Base-by-base conservation (phyloP, 2,888 invertebrate species). In the Ellobium chinense region DNA sequence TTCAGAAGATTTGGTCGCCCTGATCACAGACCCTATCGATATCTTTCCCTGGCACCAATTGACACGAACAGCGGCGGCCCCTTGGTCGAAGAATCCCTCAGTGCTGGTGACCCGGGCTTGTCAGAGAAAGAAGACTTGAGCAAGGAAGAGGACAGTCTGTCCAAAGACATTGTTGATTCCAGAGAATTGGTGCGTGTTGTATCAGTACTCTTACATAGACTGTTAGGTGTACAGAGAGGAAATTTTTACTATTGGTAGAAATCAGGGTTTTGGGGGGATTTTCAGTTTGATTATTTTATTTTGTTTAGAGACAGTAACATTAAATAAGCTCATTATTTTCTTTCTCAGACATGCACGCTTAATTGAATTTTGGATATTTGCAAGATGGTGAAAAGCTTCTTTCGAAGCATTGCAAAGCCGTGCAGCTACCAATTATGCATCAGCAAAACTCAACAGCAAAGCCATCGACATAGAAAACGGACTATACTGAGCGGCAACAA, bases 181-280 rank as follows among this genome's bases (percentile, higher is more conserved):
- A 46, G 24, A 56, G 39, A 66, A 54, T 31, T 29, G 14, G 12
- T 37, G 12, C 27, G 21, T 2, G 36, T 24, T 5, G 34, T 68
- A 27, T 56, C 46, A 31, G n/a, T 31, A 54, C 58, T 37, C 2
- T 29, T 66, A 31, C 54, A 31, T 27, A 58, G 27, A 77, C 27
- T 66, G 1, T 37, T 58, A n/a, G 56, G 36, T 31, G 36, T 34
- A 5, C 39, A 60, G 3, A 31, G 39, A 31, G 54, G 56, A 21
- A 78, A 36, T 54, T 27, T 21, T n/a, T 36, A 66, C 37, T 62
- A 72, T 31, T n/a, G n/a, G n/a, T n/a, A n/a, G n/a, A n/a, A n/a
- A n/a, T n/a, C n/a, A n/a, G n/a, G n/a, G n/a, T n/a, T n/a, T n/a
- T n/a, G n/a, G n/a, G n/a, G n/a, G n/a, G n/a, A n/a, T n/a, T n/a